Percentiles rank a stretch among this genome's conserved stretches.
phyloP scores from a whole-genome alignment of 2,113 vertebrate genomes.

The Odontesthes bonariensis region DNA sequence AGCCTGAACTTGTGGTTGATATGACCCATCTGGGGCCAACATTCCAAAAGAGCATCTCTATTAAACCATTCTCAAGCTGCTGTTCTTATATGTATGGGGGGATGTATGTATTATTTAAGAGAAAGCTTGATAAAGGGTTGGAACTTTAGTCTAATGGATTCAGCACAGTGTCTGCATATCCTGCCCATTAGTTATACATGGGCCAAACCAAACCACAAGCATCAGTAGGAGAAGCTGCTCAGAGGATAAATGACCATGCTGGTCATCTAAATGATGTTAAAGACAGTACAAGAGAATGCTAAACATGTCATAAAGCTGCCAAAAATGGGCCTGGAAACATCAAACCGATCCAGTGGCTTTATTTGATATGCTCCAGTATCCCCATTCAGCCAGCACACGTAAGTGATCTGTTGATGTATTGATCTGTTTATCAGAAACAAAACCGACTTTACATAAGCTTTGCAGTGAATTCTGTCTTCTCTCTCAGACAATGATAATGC shows the following conservation, averaged over 20 bases:
- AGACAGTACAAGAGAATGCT: not conserved
- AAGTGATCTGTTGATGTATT: not conserved
- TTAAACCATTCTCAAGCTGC: constrained; percentile 37
- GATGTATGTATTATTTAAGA: constrained; percentile 66
- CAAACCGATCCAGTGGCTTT: not conserved
- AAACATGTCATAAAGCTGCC: constrained; percentile 6
- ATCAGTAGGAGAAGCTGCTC: constrained; percentile 8
- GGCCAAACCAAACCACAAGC: constrained; percentile 23
- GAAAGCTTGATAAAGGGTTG: constrained; percentile 37
- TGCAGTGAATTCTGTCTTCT: not conserved
- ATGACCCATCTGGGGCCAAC: constrained; percentile 19
- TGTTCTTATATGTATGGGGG: constrained; percentile 29
- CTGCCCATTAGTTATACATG: constrained; percentile 66
- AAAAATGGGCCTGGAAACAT: not conserved
- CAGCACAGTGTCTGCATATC: constrained; percentile 23
- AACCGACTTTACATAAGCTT: constrained; percentile 21
- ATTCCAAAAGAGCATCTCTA: constrained; percentile 27
- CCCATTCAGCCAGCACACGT: constrained; percentile 6
- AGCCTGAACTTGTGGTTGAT: constrained; percentile 7
- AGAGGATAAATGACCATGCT: not conserved
- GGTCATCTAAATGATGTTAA: not conserved
- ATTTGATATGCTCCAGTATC: constrained; percentile 8
- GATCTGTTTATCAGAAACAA: constrained; percentile 37
- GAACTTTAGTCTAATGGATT: constrained; percentile 59
- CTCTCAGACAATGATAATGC: constrained; percentile 46